Percentiles rank a stretch among this genome's conserved stretches.
Evolutionary conservation across 2,888 invertebrate genomes (phyloP).

Genomic region (Parnassius orleans): DNA sequence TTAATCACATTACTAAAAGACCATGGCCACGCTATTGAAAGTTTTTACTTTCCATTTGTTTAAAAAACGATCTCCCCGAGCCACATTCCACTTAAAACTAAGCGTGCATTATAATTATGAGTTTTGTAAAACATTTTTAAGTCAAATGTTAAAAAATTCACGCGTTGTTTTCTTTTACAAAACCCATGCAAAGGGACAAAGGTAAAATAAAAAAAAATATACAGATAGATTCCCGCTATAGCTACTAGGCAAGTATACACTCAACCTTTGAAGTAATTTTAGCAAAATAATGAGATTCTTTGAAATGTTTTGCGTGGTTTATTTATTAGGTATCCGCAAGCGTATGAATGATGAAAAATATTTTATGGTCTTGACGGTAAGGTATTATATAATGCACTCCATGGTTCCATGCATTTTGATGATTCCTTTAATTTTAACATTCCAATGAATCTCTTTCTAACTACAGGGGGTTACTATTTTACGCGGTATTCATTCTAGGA

Average conservation of each 20-base stretch:
- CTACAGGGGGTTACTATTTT: conserved; percentile 66
- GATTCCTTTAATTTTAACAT: conserved; percentile 37
- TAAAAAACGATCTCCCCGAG: conserved; percentile 51
- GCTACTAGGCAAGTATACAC: conserved; percentile 80
- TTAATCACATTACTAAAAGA: conserved; percentile 26
- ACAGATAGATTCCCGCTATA: conserved; percentile 72
- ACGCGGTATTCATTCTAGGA: conserved; percentile 68
- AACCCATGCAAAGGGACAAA: conserved; percentile 64
- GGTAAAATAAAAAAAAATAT: conserved; percentile 53
- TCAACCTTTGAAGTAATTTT: conserved; percentile 48
- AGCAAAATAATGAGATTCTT: conserved; percentile 57
- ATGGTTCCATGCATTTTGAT: conserved; percentile 19
- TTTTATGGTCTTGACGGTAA: conserved; percentile 1
- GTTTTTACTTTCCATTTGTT: conserved; percentile 3
- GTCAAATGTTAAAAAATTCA: conserved; percentile 2
- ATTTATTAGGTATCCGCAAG: neutral
- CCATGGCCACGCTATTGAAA: conserved; percentile 7
- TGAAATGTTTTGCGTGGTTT: conserved; percentile 49
- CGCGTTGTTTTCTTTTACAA: conserved; percentile 46
- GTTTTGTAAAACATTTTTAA: conserved; percentile 49
- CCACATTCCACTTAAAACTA: conserved; percentile 60
- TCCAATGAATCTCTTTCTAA: conserved; percentile 74
- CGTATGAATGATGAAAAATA: conserved; percentile 3
- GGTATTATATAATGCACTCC: conserved; percentile 19
- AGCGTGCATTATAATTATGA: conserved; percentile 68